phyloP scores from a whole-genome alignment of 2,113 vertebrate genomes.

The Zosterops lateralis region DNA sequence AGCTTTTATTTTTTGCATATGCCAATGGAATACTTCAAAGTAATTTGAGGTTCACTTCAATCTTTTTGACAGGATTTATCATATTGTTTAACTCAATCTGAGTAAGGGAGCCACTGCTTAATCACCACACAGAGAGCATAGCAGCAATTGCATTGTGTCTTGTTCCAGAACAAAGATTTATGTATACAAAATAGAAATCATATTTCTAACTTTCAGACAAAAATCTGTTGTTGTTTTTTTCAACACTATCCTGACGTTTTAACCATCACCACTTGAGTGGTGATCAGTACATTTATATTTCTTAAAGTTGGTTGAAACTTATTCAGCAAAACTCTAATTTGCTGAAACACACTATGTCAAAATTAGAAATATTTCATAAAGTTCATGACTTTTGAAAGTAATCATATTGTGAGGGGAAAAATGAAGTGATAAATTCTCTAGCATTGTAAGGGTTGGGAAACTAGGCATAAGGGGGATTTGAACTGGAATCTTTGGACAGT shows the following conservation, averaged over 20 bases:
- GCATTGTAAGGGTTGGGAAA: neutral
- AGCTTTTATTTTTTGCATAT: neutral
- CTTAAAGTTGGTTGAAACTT: neutral
- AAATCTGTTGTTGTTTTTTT: neutral
- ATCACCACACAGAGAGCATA: neutral
- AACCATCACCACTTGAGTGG: neutral
- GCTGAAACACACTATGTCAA: neutral
- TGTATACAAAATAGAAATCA: neutral
- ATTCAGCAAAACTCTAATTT: neutral
- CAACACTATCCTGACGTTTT: neutral
- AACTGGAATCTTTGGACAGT: neutral
- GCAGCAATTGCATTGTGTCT: neutral
- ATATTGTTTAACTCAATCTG: neutral
- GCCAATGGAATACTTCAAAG: neutral
- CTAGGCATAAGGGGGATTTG: neutral
- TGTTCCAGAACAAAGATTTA: neutral
- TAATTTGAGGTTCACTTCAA: neutral
- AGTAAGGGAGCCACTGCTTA: neutral
- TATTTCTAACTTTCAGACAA: neutral
- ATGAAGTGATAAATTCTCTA: slow-evolving; percentile 11
- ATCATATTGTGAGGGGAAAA: neutral
- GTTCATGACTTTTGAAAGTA: neutral
- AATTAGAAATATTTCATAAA: neutral
- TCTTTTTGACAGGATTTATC: neutral
- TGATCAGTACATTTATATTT: neutral